phyloP scores from a whole-genome alignment of 2,797 vertebrate species.

The Ctenosaura bakeri region DNA sequence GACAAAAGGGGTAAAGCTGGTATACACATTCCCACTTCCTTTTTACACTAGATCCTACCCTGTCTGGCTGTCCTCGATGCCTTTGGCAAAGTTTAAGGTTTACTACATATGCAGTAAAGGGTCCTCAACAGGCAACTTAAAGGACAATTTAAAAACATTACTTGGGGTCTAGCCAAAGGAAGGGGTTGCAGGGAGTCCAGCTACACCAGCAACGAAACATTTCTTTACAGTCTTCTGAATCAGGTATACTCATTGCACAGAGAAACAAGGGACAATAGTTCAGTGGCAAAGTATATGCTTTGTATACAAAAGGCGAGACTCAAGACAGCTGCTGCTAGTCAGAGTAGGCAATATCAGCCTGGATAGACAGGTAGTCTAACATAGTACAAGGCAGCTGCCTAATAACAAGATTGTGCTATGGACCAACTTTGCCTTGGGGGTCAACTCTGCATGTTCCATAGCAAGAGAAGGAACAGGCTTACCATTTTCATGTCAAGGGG shows the following conservation, averaged over 20 bases:
- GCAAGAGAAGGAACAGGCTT: background rate
- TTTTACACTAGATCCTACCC: too few relatives aligned
- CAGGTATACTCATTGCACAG: background rate
- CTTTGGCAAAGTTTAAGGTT: background rate
- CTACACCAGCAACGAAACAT: background rate
- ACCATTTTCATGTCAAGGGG: constrained; percentile 2
- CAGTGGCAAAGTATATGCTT: background rate
- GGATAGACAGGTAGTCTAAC: background rate
- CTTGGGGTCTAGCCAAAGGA: background rate
- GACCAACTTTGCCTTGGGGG: background rate
- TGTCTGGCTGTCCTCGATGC: too few relatives aligned
- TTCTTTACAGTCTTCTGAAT: background rate
- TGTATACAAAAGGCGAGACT: background rate
- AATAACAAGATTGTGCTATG: background rate
- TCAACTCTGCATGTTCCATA: background rate
- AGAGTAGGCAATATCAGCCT: background rate
- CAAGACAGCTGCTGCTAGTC: background rate
- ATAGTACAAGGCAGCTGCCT: background rate
- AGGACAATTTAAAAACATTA: too few relatives aligned
- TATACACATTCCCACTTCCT: background rate
- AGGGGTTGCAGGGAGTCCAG: too few relatives aligned
- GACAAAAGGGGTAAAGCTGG: background rate
- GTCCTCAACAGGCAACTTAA: too few relatives aligned
- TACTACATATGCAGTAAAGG: background rate
- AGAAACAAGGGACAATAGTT: background rate